Percentiles rank a stretch among this genome's conserved stretches.
phyloP scores from a whole-genome alignment of 2,113 vertebrate species.

The Lagopus muta region DNA sequence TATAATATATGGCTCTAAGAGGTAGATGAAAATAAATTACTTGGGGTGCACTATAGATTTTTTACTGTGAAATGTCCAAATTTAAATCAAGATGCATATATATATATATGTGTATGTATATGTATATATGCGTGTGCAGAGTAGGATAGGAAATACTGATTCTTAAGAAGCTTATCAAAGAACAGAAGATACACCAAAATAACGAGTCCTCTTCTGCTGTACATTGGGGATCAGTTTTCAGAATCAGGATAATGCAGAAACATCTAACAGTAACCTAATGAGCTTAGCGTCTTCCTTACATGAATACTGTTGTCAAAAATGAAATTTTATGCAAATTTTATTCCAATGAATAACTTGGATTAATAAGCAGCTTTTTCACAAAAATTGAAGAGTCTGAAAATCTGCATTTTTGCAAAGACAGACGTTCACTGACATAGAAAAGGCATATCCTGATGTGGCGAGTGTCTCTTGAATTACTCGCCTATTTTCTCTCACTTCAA shows the following conservation, averaged over 20 bases:
- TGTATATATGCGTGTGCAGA: background rate
- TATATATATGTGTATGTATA: background rate
- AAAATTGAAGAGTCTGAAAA: background rate
- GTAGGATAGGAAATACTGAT: background rate
- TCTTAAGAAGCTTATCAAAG: background rate
- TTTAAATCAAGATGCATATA: background rate
- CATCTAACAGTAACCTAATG: background rate
- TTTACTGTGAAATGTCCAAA: background rate
- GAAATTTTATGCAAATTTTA: background rate
- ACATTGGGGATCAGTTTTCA: background rate
- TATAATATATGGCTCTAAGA: background rate
- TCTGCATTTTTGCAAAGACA: background rate
- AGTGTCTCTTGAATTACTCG: background rate
- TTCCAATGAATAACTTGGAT: background rate
- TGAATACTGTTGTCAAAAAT: rapidly evolving
- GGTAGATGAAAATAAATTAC: background rate
- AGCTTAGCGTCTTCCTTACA: background rate
- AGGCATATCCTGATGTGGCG: background rate
- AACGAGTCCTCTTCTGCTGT: background rate
- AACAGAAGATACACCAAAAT: background rate
- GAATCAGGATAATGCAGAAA: background rate
- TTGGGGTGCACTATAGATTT: background rate
- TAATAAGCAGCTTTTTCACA: background rate
- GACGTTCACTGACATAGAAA: background rate
- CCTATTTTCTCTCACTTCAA: background rate